Base-by-base conservation (phyloP, 2,888 invertebrate genomes). In the Cyrtodaria siliqua region DNA sequence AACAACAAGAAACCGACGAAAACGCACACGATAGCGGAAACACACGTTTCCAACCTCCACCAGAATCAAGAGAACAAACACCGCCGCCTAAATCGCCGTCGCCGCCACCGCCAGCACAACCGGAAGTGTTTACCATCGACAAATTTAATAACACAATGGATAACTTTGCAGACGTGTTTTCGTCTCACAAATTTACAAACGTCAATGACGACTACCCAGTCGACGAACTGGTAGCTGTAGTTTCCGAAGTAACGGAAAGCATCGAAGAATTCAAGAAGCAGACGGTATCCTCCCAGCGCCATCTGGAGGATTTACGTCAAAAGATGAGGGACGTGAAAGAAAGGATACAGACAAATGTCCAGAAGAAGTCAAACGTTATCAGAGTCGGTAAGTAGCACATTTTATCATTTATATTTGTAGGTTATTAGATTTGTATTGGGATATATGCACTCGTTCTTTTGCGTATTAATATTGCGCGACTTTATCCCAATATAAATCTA, bases 211-310 rank as follows among this genome's bases (percentile, higher is more conserved):
- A 86, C 49, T 89, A 87, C 47, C 89, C 89, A 0, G 84, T 88
- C 16, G 87, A 88, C 6, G 88, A 88, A 24, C 74, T 89, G 8
- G 75, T 85, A 16, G 60, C 74, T 8, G 81, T 89, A 27, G 84
- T 87, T 0, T 60, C 73, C 26, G 69, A 79, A 38, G 86, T 89
- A 24, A 84, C 84, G 4, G 78, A 69, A 8, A 81, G 77, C 1
- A 82, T 89, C n/a, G 85, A 88, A 26, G 86, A 88, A 49, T 89
- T 84, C 75, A 86, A 85, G 63, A 68, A 77, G 26, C 83, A 88
- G 72, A 86, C 86, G 47, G 40, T 79, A 33, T 64, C 84, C 29
- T 81, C 85, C 1, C 86, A 87, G 68, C 64, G 69, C 18, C 87
- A 89, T 55, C 78, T 89, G 23, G 85, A 86, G 50, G 82, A 80